Base-by-base conservation (phyloP, 2,888 invertebrate species). In the Anarsia innoxiella region DNA sequence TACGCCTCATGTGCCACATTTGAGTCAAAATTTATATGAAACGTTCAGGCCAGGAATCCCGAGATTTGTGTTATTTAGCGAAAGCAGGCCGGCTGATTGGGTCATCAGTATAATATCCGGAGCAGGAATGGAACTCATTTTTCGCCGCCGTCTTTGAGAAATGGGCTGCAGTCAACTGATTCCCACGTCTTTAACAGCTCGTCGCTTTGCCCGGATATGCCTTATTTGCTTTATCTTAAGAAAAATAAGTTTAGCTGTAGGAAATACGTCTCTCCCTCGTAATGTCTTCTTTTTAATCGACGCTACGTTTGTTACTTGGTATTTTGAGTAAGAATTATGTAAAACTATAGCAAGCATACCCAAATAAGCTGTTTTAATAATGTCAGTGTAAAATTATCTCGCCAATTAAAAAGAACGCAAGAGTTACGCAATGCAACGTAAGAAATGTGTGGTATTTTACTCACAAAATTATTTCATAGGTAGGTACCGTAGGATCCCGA, bases 101-200 rank as follows among this genome's bases (percentile, higher is more conserved):
- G 48, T 51, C 59, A 56, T 63, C 59, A 54, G 49, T 41, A 56
- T 58, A 65, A 66, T 65, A 66, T 66, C 66, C 64, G 61, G 60
- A 47, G 48, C 53, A 40, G 51, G 44, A 59, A 50, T 52, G 49
- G 54, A 44, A 47, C 42, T 51, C 56, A 57, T 64, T 64, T 66
- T 57, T 56, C 53, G 50, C 38, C 47, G 46, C 36, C 52, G 42
- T 52, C 36, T 45, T 16, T 53, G 51, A 56, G 54, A 55, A 62
- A 57, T 56, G 52, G 52, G 51, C 49, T 44, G 46, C 49, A 56
- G 43, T 41, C 48, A 48, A 48, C 52, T 53, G 50, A 60, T 59
- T 61, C 55, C 58, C 51, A 50, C 49, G 42, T 44, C 46, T 47
- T 54, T 42, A 48, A 37, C 38, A 31, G 38, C 28, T 38, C 41